These are phyloP conservation scores for Drosophila tropicalis DNA, from an alignment of 1,140 invertebrate genomes.

Conservation along the genomic window DNA sequence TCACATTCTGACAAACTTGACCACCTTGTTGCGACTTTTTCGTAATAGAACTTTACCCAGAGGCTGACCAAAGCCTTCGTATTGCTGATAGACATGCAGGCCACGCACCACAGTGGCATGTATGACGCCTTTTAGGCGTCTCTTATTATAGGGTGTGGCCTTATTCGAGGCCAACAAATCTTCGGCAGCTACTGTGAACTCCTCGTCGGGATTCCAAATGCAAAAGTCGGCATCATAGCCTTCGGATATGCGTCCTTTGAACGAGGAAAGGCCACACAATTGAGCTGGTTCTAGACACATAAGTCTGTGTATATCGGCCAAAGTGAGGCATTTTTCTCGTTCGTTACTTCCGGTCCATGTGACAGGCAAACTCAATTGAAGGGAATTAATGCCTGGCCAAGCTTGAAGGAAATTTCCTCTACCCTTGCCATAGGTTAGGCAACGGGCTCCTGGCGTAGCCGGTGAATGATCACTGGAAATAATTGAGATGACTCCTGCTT, in stretches of 20 bases:
- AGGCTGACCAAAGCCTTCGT: slow-evolving; percentile 77
- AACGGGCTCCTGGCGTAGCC: slow-evolving; percentile 87
- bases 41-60: slow-evolving; percentile 76
- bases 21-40: slow-evolving; percentile 72
- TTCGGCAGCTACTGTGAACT: slow-evolving; percentile 84
- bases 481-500: slow-evolving; percentile 84
- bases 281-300: slow-evolving; percentile 86
- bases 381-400: slow-evolving; percentile 89
- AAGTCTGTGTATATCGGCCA: slow-evolving; percentile 86
- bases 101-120: slow-evolving; percentile 86
- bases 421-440: slow-evolving; percentile 80
- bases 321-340: slow-evolving; percentile 82
- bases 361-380: slow-evolving; percentile 88
- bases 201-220: slow-evolving; percentile 87
- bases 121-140: slow-evolving; percentile 85
- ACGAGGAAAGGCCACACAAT: slow-evolving; percentile 85
- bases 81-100: slow-evolving; percentile 84
- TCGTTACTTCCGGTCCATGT: slow-evolving; percentile 87
- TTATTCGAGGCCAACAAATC: slow-evolving; percentile 86
- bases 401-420: slow-evolving; percentile 87
- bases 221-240: slow-evolving; percentile 90
- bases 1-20: slow-evolving; percentile 76
- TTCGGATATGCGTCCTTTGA: slow-evolving; percentile 86
- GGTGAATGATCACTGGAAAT: slow-evolving; percentile 90
- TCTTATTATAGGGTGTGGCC: slow-evolving; percentile 86